Conservation (phyloP, 1,140 invertebrate species). For the Eupristina koningsbergeri region DNA sequence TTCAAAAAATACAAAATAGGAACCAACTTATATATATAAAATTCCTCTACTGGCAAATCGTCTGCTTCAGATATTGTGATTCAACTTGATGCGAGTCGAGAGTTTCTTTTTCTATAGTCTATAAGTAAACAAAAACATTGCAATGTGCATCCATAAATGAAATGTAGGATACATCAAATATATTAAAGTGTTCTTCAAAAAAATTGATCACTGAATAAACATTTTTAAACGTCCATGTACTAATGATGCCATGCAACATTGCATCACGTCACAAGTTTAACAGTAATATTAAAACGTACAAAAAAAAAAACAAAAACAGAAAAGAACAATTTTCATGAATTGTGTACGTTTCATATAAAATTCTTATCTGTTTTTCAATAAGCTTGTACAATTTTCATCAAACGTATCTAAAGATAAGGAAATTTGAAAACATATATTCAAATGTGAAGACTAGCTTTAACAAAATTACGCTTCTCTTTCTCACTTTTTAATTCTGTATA, state of each 20-base stretch:
- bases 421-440: background rate
- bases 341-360: background rate
- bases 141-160: slow-evolving; percentile 21
- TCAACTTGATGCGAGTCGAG: slow-evolving; percentile 33
- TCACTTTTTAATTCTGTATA: slow-evolving; percentile 7
- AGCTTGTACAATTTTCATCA: slow-evolving; percentile 45
- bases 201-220: background rate
- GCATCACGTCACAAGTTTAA: slow-evolving; percentile 15
- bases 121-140: slow-evolving; percentile 37
- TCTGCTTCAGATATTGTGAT: slow-evolving; percentile 43
- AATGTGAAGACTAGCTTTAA: background rate
- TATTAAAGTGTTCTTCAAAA: slow-evolving; percentile 36
- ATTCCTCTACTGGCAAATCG: background rate
- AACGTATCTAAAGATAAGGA: slow-evolving; percentile 17
- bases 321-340: slow-evolving; percentile 24
- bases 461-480: slow-evolving; percentile 27
- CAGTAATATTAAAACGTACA: slow-evolving; percentile 12
- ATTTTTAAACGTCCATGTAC: slow-evolving; percentile 15
- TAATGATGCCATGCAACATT: slow-evolving; percentile 5
- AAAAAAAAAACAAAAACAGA: slow-evolving; percentile 1
- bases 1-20: slow-evolving; percentile 15
- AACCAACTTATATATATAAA: slow-evolving; percentile 11
- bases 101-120: slow-evolving; percentile 51
- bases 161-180: slow-evolving; percentile 23
- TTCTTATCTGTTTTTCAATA: slow-evolving; percentile 32